phyloP scores from a whole-genome alignment of 2,113 vertebrate genomes.

The Scytalopus superciliaris region DNA sequence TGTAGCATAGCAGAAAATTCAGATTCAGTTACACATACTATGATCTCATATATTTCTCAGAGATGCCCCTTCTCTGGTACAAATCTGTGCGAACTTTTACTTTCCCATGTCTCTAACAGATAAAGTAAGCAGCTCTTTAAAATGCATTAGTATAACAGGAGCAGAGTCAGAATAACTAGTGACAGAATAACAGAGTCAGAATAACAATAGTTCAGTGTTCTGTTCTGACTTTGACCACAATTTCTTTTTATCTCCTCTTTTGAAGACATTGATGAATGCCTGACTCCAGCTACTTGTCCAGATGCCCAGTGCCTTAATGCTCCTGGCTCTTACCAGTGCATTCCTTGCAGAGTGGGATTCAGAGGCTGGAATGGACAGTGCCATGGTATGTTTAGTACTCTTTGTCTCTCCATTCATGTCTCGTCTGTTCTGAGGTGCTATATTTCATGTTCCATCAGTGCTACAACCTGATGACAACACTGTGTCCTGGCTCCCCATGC shows the following conservation, averaged over 20 bases:
- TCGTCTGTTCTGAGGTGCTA: not conserved
- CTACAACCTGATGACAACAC: not conserved
- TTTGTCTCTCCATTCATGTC: not conserved
- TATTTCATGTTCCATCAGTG: not conserved
- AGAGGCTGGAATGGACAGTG: slow-evolving; percentile 86
- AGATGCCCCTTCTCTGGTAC: not conserved
- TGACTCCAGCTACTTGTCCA: slow-evolving; percentile 77
- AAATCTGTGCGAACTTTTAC: not conserved
- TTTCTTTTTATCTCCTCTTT: slow-evolving; percentile 29
- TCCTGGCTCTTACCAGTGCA: slow-evolving; percentile 86
- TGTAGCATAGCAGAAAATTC: not conserved
- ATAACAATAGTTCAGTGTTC: not conserved
- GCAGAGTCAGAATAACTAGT: not conserved
- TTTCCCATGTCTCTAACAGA: not conserved
- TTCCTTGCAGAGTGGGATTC: slow-evolving; percentile 86
- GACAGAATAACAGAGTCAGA: not conserved
- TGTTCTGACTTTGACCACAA: not conserved
- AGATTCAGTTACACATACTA: not conserved
- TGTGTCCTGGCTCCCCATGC: not conserved
- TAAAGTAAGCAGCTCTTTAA: not conserved
- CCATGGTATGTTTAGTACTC: slow-evolving; percentile 77
- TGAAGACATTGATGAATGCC: slow-evolving; percentile 90
- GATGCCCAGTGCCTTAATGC: slow-evolving; percentile 87
- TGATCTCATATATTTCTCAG: not conserved
- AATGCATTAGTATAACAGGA: not conserved